A percentile compares a stretch with the other conserved stretches of the same genome.
Evolutionary conservation across 2,113 vertebrate genomes (phyloP).

Genomic region (Equus quagga): DNA sequence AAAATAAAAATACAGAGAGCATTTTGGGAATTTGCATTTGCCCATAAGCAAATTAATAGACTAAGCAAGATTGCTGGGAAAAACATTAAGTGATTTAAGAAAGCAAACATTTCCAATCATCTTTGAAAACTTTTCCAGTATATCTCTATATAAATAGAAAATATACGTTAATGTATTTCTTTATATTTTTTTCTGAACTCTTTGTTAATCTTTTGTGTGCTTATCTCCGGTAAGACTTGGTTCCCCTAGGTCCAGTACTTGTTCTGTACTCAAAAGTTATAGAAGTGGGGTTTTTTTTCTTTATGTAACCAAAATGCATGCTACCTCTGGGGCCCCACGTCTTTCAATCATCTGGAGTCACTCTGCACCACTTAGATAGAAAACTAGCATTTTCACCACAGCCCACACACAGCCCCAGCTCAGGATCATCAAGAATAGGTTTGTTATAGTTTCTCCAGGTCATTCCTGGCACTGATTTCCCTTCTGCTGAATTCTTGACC

Average conservation of each 20-base stretch:
- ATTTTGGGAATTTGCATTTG: constrained; percentile 9
- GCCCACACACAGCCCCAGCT: not conserved
- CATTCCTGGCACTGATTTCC: not conserved
- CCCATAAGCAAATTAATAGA: not conserved
- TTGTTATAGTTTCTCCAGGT: not conserved
- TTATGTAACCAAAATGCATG: not conserved
- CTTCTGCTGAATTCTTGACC: not conserved
- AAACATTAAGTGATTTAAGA: constrained; percentile 25
- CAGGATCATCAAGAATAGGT: not conserved
- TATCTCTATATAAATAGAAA: constrained; percentile 16
- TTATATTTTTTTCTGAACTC: not conserved
- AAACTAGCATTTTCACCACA: not conserved
- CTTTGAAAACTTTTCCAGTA: not conserved
- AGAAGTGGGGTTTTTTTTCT: not conserved
- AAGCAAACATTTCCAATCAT: not conserved
- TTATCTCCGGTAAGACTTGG: not conserved
- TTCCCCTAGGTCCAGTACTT: not conserved
- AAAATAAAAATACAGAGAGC: constrained; percentile 16
- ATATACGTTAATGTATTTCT: not conserved
- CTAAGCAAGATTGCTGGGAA: not conserved
- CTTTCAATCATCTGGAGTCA: not conserved
- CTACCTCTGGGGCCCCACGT: not conserved
- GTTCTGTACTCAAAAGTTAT: not conserved
- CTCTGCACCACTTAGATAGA: not conserved
- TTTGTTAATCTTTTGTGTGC: not conserved